Evolutionary conservation across 2,888 invertebrate genomes (phyloP).

Genomic region (Nematopogon swammerdamellus): DNA sequence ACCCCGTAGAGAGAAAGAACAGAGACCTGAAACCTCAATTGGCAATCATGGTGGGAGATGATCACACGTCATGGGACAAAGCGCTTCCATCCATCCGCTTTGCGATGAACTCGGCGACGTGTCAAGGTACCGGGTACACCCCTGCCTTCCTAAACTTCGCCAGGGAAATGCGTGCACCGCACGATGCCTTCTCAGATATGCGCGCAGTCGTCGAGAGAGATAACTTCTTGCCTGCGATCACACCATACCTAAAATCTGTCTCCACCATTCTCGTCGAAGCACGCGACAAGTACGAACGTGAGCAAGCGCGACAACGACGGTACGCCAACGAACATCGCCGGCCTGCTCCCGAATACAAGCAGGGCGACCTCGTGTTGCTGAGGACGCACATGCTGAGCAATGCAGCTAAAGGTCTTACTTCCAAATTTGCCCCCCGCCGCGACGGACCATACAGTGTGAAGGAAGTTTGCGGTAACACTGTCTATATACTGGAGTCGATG

Average conservation of each 20-base stretch:
- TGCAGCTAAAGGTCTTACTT: neutral
- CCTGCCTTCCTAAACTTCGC: slow-evolving; percentile 12
- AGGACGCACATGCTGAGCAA: neutral
- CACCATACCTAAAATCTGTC: slow-evolving; percentile 5
- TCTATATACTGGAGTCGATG: neutral
- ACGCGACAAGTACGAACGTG: neutral
- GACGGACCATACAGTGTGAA: slow-evolving; percentile 2
- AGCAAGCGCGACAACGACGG: neutral
- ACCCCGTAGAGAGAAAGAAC: slow-evolving; percentile 20
- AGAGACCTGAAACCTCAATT: slow-evolving; percentile 17
- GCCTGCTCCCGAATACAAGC: neutral
- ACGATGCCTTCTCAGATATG: slow-evolving; percentile 7
- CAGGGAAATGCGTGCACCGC: slow-evolving; percentile 9
- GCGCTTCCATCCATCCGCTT: slow-evolving; percentile 9
- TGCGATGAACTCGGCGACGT: slow-evolving; percentile 9
- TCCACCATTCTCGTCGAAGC: neutral
- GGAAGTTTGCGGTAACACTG: neutral
- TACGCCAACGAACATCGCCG: slow-evolving; percentile 1
- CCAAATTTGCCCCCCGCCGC: slow-evolving; percentile 2
- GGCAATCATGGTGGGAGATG: slow-evolving; percentile 8
- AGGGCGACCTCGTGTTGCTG: slow-evolving; percentile 1
- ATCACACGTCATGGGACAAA: slow-evolving; percentile 10
- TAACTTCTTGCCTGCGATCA: slow-evolving; percentile 8
- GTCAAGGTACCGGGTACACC: too few species aligned
- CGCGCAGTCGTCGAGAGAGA: neutral